Conservation (phyloP, 2,797 vertebrate genomes). For the Semotilus atromaculatus region DNA sequence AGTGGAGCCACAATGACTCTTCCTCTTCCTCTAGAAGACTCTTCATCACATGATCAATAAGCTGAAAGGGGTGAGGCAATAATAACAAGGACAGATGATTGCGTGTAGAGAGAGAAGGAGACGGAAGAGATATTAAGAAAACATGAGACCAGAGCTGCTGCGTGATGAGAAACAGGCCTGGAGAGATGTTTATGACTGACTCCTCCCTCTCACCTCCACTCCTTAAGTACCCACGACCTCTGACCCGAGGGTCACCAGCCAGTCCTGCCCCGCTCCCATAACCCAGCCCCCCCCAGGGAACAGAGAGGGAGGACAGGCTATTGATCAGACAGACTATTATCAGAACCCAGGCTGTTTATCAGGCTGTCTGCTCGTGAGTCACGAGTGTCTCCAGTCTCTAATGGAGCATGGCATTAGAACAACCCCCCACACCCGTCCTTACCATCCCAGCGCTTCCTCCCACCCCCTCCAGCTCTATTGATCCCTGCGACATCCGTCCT, state of each 20-base stretch:
- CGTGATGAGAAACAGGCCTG: constrained; percentile 41
- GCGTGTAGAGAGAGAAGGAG: constrained; percentile 18
- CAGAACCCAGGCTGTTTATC: constrained; percentile 79
- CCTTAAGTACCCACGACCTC: constrained; percentile 46
- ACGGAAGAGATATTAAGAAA: constrained; percentile 42
- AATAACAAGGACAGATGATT: constrained; percentile 58
- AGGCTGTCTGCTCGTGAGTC: constrained; percentile 73
- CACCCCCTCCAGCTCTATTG: constrained; percentile 73
- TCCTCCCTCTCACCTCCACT: constrained; percentile 27
- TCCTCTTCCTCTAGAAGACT: constrained; percentile 40
- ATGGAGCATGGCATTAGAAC: constrained; percentile 70
- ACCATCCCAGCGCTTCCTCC: constrained; percentile 58
- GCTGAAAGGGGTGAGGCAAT: constrained; percentile 45
- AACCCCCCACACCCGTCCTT: constrained; percentile 74
- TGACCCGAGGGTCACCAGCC: constrained; percentile 48
- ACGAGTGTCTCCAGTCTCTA: constrained; percentile 73
- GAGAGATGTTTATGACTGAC: constrained; percentile 25
- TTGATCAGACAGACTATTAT: constrained; percentile 82
- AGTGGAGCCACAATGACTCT: constrained; percentile 38
- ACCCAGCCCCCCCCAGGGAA: constrained; percentile 36
- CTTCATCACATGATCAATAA: constrained; percentile 58
- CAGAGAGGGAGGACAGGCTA: constrained; percentile 67
- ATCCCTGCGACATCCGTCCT: constrained; percentile 70
- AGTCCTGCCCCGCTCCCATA: constrained; percentile 43
- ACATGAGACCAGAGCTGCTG: constrained; percentile 24